Evolutionary conservation across 2,113 vertebrate genomes (phyloP).

Genomic region (Lophius piscatorius): DNA sequence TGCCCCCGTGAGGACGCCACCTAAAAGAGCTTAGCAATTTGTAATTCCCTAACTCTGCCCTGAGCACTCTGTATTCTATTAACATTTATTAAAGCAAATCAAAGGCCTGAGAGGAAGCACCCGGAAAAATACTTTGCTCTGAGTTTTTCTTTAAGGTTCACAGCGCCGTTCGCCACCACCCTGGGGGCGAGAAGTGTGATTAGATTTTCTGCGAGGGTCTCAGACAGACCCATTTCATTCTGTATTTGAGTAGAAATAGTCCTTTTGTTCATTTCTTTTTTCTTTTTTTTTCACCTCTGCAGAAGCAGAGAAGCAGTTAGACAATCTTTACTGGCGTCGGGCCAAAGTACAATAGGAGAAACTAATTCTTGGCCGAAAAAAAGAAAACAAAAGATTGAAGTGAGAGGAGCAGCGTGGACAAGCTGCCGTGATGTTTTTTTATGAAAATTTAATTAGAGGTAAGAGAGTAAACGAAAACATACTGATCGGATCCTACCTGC

Average conservation of each 20-base stretch:
- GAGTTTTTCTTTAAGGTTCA: no score
- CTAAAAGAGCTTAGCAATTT: slow-evolving; percentile 54
- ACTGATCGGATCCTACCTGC: slow-evolving; percentile 6
- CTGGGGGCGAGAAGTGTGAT: slow-evolving; percentile 26
- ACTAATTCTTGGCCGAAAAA: slow-evolving; percentile 32
- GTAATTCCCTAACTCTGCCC: slow-evolving; percentile 54
- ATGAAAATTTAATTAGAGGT: slow-evolving; percentile 33
- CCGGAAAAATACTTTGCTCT: slow-evolving; percentile 22
- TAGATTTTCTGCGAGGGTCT: slow-evolving; percentile 33
- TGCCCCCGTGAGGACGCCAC: slow-evolving; percentile 40
- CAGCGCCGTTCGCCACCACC: background rate
- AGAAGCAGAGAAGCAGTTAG: slow-evolving; percentile 45
- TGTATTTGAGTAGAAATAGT: slow-evolving; percentile 38
- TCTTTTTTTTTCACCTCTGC: slow-evolving; percentile 27
- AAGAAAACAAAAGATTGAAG: slow-evolving; percentile 46
- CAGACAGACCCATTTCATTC: slow-evolving; percentile 52
- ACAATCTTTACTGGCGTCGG: slow-evolving; percentile 29
- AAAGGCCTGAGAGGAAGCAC: slow-evolving; percentile 32
- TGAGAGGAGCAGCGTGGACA: slow-evolving; percentile 11
- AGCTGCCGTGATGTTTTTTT: slow-evolving; percentile 13
- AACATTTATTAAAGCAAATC: slow-evolving; percentile 51
- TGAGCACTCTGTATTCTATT: slow-evolving; percentile 52
- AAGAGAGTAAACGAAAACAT: slow-evolving; percentile 42
- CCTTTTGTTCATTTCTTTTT: slow-evolving; percentile 55
- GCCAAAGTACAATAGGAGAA: slow-evolving; percentile 27